Conservation (phyloP, 2,797 vertebrate species). For the Betta splendens region DNA sequence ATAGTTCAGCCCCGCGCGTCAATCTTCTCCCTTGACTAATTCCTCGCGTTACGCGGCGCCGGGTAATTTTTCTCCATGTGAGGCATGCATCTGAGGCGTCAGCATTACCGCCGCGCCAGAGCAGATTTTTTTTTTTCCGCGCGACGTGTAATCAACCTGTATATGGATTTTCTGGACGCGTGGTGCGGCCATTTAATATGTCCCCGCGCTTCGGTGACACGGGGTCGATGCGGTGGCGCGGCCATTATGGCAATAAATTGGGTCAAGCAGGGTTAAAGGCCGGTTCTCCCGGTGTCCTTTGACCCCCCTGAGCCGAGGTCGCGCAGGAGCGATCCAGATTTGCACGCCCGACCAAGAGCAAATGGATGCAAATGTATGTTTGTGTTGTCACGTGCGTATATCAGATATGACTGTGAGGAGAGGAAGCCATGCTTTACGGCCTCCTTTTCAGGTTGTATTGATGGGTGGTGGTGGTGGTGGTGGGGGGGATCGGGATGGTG, state of each 20-base stretch:
- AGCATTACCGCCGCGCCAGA: constrained; percentile 29
- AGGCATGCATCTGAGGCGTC: constrained; percentile 41
- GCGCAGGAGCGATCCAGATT: constrained; percentile 41
- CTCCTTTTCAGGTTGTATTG: constrained; percentile 43
- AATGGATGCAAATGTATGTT: constrained; percentile 11
- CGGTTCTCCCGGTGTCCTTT: constrained; percentile 59
- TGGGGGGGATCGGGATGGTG: constrained; percentile 47
- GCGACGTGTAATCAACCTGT: constrained; percentile 58
- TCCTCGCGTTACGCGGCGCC: constrained; percentile 34
- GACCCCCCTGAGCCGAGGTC: constrained; percentile 67
- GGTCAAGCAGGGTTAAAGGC: constrained; percentile 78
- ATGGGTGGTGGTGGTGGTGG: too few relatives aligned
- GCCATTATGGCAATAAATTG: constrained; percentile 78
- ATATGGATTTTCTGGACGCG: constrained; percentile 62
- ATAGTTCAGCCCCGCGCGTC: constrained; percentile 57
- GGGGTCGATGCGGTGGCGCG: constrained; percentile 61
- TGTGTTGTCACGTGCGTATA: constrained; percentile 43
- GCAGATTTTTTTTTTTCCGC: constrained; percentile 23
- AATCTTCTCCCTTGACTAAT: constrained; percentile 41
- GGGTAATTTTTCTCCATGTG: constrained; percentile 48
- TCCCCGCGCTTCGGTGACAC: constrained; percentile 57
- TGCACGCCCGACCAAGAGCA: constrained; percentile 44
- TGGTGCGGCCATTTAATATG: constrained; percentile 59
- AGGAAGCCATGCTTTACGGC: constrained; percentile 56
- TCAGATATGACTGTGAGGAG: constrained; percentile 46